Conservation (phyloP, 1,140 invertebrate species). For the Laupala kohalensis region DNA sequence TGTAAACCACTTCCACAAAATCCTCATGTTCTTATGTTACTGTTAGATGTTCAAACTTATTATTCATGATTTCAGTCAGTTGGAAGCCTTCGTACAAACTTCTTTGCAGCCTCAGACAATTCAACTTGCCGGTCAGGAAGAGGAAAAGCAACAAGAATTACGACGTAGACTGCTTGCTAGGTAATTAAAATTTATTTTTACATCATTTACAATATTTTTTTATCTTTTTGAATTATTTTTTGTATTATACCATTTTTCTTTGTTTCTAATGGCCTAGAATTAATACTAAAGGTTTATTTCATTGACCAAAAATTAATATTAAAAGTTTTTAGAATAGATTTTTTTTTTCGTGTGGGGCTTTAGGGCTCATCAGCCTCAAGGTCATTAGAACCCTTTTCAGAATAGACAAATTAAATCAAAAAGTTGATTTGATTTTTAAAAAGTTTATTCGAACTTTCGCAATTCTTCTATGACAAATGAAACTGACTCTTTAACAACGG, state of each 20-base stretch:
- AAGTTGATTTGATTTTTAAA: too few species aligned
- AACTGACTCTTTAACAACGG: too few species aligned
- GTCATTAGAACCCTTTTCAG: too few species aligned
- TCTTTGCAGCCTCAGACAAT: conserved; percentile 32
- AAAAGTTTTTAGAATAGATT: too few species aligned
- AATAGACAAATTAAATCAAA: too few species aligned
- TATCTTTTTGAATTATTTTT: background rate
- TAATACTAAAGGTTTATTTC: too few species aligned
- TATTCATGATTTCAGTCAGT: conserved; percentile 31
- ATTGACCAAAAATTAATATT: too few species aligned
- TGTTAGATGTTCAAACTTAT: background rate
- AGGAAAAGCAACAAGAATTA: conserved; percentile 31
- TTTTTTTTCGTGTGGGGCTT: too few species aligned
- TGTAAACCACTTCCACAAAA: background rate
- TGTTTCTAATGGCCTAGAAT: too few species aligned
- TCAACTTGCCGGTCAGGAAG: conserved; percentile 20
- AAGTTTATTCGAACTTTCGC: too few species aligned
- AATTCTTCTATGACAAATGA: too few species aligned
- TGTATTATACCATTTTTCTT: background rate
- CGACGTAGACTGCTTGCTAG: conserved; percentile 59
- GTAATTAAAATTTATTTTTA: conserved; percentile 20
- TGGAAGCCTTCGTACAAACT: conserved; percentile 63
- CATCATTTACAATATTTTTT: background rate
- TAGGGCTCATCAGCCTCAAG: too few species aligned
- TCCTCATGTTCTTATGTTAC: background rate